Evolutionary conservation across 2,797 vertebrate genomes (phyloP).

Genomic region (Schizopygopsis malacanthus): DNA sequence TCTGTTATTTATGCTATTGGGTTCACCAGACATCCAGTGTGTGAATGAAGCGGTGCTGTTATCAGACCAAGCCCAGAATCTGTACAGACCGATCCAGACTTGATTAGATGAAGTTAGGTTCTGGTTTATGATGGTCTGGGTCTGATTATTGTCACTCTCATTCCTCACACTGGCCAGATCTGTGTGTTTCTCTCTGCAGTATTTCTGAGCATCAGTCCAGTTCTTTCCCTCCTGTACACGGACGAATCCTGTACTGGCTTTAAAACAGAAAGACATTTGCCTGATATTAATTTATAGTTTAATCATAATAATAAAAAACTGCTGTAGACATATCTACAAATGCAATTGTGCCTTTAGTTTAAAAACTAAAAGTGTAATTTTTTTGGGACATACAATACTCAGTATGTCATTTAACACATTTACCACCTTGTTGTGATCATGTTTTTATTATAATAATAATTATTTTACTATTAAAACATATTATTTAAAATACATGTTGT

Average conservation of each 20-base stretch:
- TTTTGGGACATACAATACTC: no score
- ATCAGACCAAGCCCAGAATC: constrained; percentile 54
- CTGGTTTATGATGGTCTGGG: rapidly evolving
- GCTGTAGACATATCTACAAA: neutral
- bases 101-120: no score
- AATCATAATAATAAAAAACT: no score
- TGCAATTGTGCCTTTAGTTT: neutral
- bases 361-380: no score
- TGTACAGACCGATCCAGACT: constrained; percentile 46
- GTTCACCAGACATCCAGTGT: neutral
- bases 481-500: no score
- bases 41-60: constrained; percentile 41
- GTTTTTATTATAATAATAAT: no score
- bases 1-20: rapidly evolving
- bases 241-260: no score
- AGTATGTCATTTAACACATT: no score
- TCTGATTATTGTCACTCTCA: neutral
- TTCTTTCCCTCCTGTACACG: rapidly evolving
- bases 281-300: neutral
- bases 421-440: no score
- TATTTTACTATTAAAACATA: no score
- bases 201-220: neutral
- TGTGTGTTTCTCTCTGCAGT: neutral
- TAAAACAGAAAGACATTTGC: neutral
- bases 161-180: constrained; percentile 19